These are phyloP conservation scores for Pararge aegeria DNA, from an alignment of 1,140 invertebrate species.

Conservation along the genomic window DNA sequence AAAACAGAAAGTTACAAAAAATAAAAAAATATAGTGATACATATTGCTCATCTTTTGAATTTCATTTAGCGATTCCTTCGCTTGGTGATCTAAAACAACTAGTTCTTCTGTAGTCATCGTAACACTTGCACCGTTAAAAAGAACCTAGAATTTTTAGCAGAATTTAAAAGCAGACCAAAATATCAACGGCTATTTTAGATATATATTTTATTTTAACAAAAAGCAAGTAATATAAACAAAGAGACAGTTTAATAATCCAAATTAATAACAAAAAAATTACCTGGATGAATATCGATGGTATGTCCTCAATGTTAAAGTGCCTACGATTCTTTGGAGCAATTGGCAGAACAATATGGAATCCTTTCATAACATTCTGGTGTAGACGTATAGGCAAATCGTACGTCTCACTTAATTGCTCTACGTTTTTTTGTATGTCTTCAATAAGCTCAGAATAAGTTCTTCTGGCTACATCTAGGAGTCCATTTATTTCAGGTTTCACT, in stretches of 20 bases:
- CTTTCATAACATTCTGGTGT: constrained; percentile 84
- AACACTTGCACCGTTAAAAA: constrained; percentile 81
- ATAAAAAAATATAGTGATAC: constrained; percentile 77
- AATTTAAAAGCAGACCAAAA: neutral
- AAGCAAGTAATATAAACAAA: too few relatives aligned
- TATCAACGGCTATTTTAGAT: neutral
- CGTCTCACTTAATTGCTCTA: constrained; percentile 83
- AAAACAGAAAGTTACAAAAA: constrained; percentile 2
- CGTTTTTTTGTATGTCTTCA: constrained; percentile 86
- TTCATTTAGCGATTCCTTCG: constrained; percentile 87
- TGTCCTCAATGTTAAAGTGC: constrained; percentile 78
- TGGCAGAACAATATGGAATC: constrained; percentile 88
- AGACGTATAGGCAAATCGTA: constrained; percentile 84
- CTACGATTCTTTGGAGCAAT: constrained; percentile 63
- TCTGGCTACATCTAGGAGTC: constrained; percentile 88
- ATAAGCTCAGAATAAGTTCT: constrained; percentile 89
- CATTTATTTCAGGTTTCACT: constrained; percentile 87
- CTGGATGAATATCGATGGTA: constrained; percentile 85
- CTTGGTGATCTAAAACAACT: constrained; percentile 84
- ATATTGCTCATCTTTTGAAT: constrained; percentile 90
- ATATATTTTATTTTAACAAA: neutral
- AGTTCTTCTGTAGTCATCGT: constrained; percentile 90
- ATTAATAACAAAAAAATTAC: constrained; percentile 47
- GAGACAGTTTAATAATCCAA: too few relatives aligned
- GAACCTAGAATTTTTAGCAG: constrained; percentile 79